Evolutionary conservation across 2,888 invertebrate species (phyloP).

Genomic region (Dysmachus trigonus): DNA sequence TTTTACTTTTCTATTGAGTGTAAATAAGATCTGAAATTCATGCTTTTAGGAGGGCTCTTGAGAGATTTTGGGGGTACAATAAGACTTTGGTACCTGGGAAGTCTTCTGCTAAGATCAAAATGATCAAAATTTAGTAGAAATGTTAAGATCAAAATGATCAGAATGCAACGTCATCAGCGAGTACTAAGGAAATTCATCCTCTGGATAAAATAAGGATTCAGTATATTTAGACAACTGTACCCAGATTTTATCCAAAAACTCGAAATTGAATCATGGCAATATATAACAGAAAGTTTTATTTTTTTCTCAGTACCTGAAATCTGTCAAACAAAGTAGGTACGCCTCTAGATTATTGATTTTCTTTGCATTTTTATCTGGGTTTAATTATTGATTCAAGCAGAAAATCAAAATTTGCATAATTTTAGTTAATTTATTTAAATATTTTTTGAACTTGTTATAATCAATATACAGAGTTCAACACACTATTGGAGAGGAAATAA

Average conservation of each 20-base stretch:
- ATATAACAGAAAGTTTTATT: neutral
- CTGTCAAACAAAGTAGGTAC: neutral
- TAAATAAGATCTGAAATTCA: no score
- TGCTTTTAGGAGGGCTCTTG: no score
- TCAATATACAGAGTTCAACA: neutral
- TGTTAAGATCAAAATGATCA: no score
- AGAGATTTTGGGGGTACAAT: no score
- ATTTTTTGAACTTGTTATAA: neutral
- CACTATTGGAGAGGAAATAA: neutral
- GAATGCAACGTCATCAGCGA: no score
- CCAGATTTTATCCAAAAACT: neutral
- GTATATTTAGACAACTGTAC: no score
- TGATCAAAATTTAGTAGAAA: no score
- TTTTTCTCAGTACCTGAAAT: neutral
- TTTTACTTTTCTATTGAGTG: no score
- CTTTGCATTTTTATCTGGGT: neutral
- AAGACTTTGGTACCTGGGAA: no score
- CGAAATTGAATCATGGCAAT: neutral
- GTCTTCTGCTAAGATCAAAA: no score
- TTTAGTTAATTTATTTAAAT: neutral
- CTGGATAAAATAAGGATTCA: no score
- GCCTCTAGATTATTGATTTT: neutral
- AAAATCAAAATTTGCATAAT: neutral
- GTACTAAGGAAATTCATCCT: no score
- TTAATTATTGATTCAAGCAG: neutral